phyloP scores from a whole-genome alignment of 2,888 invertebrate genomes.

The Lithophane semibrunnea region DNA sequence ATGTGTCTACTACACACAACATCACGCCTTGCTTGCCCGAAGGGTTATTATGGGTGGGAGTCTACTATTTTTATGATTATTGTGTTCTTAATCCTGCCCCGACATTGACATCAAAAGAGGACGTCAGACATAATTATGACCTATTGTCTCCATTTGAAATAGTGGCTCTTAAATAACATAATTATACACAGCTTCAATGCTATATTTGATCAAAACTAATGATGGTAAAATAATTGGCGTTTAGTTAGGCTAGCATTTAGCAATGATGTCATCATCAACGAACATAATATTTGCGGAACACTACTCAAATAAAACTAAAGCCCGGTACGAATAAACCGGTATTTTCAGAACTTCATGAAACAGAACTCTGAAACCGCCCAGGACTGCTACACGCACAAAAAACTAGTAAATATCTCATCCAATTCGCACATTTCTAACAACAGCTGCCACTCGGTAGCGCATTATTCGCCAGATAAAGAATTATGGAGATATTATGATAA shows the following conservation, averaged over 20 bases:
- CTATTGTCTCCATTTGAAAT: conserved; percentile 48
- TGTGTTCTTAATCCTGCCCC: conserved; percentile 4
- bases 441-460: conserved; percentile 8
- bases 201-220: conserved; percentile 61
- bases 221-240: conserved; percentile 46
- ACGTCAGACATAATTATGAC: conserved; percentile 41
- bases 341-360: conserved; percentile 29
- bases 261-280: conserved; percentile 66
- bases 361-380: conserved; percentile 32
- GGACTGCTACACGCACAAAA: conserved; percentile 19
- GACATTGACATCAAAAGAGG: conserved; percentile 30
- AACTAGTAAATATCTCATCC: conserved; percentile 11
- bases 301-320: conserved; percentile 38
- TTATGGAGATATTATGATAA: conserved; percentile 15
- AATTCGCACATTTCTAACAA: conserved; percentile 25
- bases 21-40: not conserved
- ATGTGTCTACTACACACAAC: not conserved
- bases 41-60: not conserved
- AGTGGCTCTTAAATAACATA: conserved; percentile 18
- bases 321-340: conserved; percentile 11
- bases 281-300: conserved; percentile 37
- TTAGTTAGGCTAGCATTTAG: conserved; percentile 42
- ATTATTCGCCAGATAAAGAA: conserved; percentile 26
- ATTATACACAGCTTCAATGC: conserved; percentile 26
- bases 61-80: conserved; percentile 8